These are phyloP conservation scores for Grammomys surdaster DNA, from an alignment of 2,113 vertebrate species.

Conservation along the genomic window DNA sequence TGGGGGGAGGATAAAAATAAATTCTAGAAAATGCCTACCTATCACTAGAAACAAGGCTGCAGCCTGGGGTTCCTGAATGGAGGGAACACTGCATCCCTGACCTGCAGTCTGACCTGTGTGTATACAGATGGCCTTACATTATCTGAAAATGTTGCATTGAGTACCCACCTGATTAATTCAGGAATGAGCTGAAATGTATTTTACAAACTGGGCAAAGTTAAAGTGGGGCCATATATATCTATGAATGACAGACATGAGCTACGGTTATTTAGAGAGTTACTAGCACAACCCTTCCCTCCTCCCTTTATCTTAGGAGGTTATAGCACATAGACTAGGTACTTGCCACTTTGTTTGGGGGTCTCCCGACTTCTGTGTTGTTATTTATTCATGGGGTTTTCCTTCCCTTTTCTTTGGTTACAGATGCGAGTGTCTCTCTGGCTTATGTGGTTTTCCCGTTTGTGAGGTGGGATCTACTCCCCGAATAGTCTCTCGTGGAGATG, in stretches of 20 bases:
- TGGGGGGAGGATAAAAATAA: not conserved
- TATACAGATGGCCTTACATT: not conserved
- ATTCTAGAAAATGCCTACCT: not conserved
- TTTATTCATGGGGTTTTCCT: slow-evolving; percentile 85
- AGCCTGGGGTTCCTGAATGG: accelerated
- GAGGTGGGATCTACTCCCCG: slow-evolving; percentile 90
- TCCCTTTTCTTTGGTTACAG: slow-evolving; percentile 89
- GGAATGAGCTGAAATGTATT: slow-evolving; percentile 32
- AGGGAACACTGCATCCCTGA: not conserved
- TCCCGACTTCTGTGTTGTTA: slow-evolving; percentile 62
- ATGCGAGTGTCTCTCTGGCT: slow-evolving; percentile 93
- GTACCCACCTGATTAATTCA: slow-evolving; percentile 13
- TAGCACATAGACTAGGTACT: not conserved
- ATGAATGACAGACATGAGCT: not conserved
- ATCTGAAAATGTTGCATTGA: not conserved
- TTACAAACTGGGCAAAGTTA: slow-evolving; percentile 41
- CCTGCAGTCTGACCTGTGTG: not conserved
- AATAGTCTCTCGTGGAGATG: slow-evolving; percentile 92
- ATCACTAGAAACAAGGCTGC: not conserved
- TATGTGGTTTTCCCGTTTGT: slow-evolving; percentile 92
- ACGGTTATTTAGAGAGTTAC: not conserved
- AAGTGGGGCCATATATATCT: not conserved
- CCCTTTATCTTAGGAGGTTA: not conserved
- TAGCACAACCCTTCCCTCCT: accelerated
- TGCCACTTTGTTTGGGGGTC: slow-evolving; percentile 66